Evolutionary conservation across 2,888 invertebrate species (phyloP).

Genomic region (Cloeon dipterum): DNA sequence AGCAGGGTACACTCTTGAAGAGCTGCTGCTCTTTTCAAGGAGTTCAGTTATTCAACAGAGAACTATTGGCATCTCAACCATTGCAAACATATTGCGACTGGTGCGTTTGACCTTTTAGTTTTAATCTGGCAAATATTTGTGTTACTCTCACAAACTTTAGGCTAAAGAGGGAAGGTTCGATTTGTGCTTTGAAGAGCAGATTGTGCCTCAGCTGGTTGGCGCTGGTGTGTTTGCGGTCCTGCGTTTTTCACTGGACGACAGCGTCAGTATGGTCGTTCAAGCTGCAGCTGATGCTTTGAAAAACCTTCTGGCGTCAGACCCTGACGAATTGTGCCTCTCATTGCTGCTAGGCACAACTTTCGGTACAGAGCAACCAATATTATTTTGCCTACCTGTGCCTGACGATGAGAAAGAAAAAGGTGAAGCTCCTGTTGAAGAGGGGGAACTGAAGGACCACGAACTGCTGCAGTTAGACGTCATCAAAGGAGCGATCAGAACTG

Average conservation of each 20-base stretch:
- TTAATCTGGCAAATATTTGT: background rate
- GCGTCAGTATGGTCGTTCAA: slow-evolving; percentile 42
- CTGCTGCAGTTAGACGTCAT: slow-evolving; percentile 64
- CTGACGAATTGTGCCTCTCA: slow-evolving; percentile 42
- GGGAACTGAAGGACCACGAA: slow-evolving; percentile 65
- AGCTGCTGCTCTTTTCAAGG: slow-evolving; percentile 53
- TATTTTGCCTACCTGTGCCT: slow-evolving; percentile 15
- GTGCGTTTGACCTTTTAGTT: slow-evolving; percentile 7
- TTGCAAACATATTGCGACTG: slow-evolving; percentile 41
- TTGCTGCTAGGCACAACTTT: slow-evolving; percentile 14
- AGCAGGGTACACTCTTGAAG: slow-evolving; percentile 77
- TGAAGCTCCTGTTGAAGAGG: slow-evolving; percentile 26
- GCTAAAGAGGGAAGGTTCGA: slow-evolving; percentile 43
- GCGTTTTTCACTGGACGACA: slow-evolving; percentile 71
- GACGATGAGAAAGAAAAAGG: slow-evolving; percentile 15
- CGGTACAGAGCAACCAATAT: slow-evolving; percentile 27
- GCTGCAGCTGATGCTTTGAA: slow-evolving; percentile 55
- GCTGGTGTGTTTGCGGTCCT: slow-evolving; percentile 53
- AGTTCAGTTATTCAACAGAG: slow-evolving; percentile 60
- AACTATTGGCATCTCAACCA: slow-evolving; percentile 49
- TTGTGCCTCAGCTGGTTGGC: slow-evolving; percentile 29
- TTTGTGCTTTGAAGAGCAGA: slow-evolving; percentile 44
- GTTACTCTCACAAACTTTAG: slow-evolving; percentile 10
- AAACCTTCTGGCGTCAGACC: slow-evolving; percentile 45
- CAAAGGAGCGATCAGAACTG: slow-evolving; percentile 43